phyloP scores from a whole-genome alignment of 2,888 invertebrate species.

The Aleiodes leptofemur region DNA sequence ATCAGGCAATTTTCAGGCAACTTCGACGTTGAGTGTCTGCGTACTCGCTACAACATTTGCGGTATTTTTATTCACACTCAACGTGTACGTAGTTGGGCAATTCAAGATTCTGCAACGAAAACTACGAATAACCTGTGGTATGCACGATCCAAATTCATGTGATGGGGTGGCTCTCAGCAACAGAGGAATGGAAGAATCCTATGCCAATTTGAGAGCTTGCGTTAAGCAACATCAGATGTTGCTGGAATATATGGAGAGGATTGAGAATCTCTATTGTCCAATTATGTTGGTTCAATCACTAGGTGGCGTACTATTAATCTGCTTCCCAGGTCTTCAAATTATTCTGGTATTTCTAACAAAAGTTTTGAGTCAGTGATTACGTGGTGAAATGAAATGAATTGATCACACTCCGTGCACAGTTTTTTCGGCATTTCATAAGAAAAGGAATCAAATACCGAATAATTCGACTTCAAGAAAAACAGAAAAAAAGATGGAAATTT shows the following conservation, averaged over 20 bases:
- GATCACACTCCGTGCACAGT: too few relatives aligned
- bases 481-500: too few relatives aligned
- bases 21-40: conserved; percentile 40
- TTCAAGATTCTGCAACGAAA: conserved; percentile 53
- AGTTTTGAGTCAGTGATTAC: too few relatives aligned
- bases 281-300: conserved; percentile 51
- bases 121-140: conserved; percentile 44
- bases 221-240: conserved; percentile 52
- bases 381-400: too few relatives aligned
- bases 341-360: conserved; percentile 47
- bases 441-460: too few relatives aligned
- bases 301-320: conserved; percentile 51
- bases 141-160: conserved; percentile 3
- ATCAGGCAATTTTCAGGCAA: conserved; percentile 28
- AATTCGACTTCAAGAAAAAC: too few relatives aligned
- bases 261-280: conserved; percentile 52
- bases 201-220: conserved; percentile 47
- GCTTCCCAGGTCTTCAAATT: conserved; percentile 55
- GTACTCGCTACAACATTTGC: conserved; percentile 47
- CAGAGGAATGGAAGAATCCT: conserved; percentile 12
- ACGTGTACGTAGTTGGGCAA: conserved; percentile 53
- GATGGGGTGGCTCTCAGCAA: neutral
- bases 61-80: conserved; percentile 51
- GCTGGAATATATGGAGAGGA: conserved; percentile 48
- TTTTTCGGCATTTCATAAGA: too few relatives aligned